Evolutionary conservation across 2,888 invertebrate species (phyloP).

Genomic region (Noctua janthina): DNA sequence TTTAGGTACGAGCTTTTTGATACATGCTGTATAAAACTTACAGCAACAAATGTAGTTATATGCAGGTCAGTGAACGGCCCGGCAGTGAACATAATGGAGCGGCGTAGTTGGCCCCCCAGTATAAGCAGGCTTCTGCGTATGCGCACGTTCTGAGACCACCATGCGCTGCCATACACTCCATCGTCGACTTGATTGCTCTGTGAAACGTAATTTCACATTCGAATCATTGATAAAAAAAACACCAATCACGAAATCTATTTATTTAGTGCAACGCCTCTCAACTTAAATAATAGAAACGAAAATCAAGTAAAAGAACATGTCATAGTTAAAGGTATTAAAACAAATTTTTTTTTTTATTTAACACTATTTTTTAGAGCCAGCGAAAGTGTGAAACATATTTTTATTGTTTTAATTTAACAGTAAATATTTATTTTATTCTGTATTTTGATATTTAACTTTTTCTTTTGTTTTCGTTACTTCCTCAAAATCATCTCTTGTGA

Average conservation of each 20-base stretch:
- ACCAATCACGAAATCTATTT: background rate
- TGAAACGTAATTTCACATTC: background rate
- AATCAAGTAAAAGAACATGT: too few relatives aligned
- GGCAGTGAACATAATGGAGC: constrained; percentile 77
- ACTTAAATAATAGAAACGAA: too few relatives aligned
- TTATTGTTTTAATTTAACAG: background rate
- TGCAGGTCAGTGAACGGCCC: constrained; percentile 82
- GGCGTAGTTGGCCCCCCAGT: constrained; percentile 79
- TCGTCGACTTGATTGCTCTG: constrained; percentile 79
- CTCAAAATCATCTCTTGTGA: too few relatives aligned
- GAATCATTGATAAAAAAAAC: background rate
- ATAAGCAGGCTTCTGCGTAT: constrained; percentile 76
- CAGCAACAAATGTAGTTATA: constrained; percentile 80
- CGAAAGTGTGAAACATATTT: background rate
- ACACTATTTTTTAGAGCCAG: background rate
- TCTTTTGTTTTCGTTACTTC: too few relatives aligned
- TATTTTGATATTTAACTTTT: too few relatives aligned
- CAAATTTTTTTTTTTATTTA: too few relatives aligned
- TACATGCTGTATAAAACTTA: constrained; percentile 62
- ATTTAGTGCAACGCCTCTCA: background rate
- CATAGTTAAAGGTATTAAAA: too few relatives aligned
- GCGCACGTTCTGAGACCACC: constrained; percentile 78
- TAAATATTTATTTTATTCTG: too few relatives aligned
- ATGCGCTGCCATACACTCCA: constrained; percentile 79
- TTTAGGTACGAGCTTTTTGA: background rate